A percentile compares a stretch with the other conserved stretches of the same genome.
Conservation (phyloP, 2,888 invertebrate genomes). For the Trachelus stipa region DNA sequence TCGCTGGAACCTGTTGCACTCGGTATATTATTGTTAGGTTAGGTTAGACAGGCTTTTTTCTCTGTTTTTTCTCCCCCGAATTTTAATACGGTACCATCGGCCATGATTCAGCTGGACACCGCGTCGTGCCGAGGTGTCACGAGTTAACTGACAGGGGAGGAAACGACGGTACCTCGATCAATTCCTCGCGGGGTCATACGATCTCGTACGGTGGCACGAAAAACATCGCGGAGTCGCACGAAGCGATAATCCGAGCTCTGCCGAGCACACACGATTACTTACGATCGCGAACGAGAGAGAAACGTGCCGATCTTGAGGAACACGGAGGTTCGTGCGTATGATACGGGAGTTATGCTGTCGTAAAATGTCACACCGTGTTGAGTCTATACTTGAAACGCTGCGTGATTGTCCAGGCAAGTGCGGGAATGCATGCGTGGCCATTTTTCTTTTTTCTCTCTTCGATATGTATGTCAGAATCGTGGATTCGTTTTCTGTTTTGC, state of each 20-base stretch:
- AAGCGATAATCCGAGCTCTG: background rate
- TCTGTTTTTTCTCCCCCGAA: too few relatives aligned
- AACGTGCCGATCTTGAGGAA: background rate
- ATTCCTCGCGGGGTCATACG: background rate
- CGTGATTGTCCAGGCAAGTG: background rate
- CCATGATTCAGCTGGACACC: background rate
- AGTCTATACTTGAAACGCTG: background rate
- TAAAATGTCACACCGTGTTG: background rate
- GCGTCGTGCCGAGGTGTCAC: background rate
- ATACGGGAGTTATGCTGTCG: background rate
- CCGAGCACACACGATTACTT: background rate
- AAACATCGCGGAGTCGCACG: background rate
- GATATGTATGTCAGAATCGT: background rate
- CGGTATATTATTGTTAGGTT: background rate
- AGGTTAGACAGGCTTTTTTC: background rate
- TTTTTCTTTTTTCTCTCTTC: background rate
- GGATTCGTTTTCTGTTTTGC: background rate
- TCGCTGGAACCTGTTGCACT: conserved; percentile 18
- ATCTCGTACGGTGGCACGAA: background rate
- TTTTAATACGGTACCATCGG: background rate
- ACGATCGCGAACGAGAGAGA: background rate
- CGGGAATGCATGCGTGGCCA: background rate
- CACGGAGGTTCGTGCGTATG: background rate
- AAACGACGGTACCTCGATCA: background rate
- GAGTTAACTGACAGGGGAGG: background rate